phyloP scores from a whole-genome alignment of 2,113 vertebrate species.

The Pseudopipra pipra region DNA sequence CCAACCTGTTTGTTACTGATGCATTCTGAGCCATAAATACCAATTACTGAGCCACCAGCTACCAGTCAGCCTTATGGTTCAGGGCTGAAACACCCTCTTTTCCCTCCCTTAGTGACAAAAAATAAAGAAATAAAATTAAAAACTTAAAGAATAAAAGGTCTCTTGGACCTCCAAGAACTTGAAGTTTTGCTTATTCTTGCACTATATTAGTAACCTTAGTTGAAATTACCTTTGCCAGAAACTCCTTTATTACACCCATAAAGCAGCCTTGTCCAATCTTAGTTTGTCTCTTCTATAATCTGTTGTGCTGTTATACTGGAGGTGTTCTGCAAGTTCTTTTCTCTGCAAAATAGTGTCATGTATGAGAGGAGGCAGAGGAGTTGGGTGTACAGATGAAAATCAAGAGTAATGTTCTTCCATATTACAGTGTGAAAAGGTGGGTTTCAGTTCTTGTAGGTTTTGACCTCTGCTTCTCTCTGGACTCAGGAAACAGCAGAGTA shows the following conservation, averaged over 20 bases:
- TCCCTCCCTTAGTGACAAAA: neutral
- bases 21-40: constrained; percentile 13
- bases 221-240: neutral
- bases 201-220: neutral
- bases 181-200: neutral
- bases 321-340: neutral
- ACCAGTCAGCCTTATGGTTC: neutral
- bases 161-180: neutral
- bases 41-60: constrained; percentile 6
- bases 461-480: neutral
- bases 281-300: neutral
- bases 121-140: neutral
- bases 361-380: neutral
- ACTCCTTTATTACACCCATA: neutral
- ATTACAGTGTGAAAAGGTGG: neutral
- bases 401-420: neutral
- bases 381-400: neutral
- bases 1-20: neutral
- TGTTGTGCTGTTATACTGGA: neutral
- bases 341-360: neutral
- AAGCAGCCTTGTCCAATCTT: neutral
- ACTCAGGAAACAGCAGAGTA: neutral
- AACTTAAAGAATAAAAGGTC: neutral
- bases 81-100: neutral
- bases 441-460: neutral